Evolutionary conservation across 2,797 vertebrate genomes (phyloP), one percentile per base, ranked within the genome.

Genomic region (Acipenser oxyrinchus): DNA sequence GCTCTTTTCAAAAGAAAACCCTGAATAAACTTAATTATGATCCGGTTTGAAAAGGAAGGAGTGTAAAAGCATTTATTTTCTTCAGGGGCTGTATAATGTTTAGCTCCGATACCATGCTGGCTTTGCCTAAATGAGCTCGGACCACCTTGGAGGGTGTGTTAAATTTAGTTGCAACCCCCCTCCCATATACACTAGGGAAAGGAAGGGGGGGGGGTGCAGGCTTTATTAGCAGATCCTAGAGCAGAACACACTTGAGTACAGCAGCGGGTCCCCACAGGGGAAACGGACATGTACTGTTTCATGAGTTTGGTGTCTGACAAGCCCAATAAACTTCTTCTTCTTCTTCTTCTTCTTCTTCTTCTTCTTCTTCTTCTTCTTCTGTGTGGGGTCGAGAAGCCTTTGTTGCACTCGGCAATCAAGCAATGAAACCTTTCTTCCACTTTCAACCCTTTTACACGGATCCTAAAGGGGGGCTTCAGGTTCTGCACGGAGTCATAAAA

Each of bases 391-490:
- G 78, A 72, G 68, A 48, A 71, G 69, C 75, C 81, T 80, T 83
- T 83, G 68, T 72, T 70, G 63, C 73, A 68, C 68, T 65, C 66
- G 67, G 52, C 50, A 70, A 69, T 60, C 63, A 66, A 63, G 37
- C 64, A 63, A 51, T 64, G 65, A 72, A 72, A 72, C 60, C 71
- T 68, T 64, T 64, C 65, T 71, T 77, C 71, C 77, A 76, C 76
- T 77, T 78, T 23, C 64, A 73, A 76, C 80, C 72, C 37, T 81
- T 85, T 85, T 79, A 81, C 78, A 76, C 68, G 70, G 68, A 75
- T 67, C 66, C 37, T 4, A 64, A 76, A 84, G 77, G 80, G 71
- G 70, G 65, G 73, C 58, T n/a, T 37, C 37, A 69, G 64, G 70
- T 72, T 51, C 72, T 68, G 63, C 15, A 10, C 64, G 12, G 63